phyloP scores from a whole-genome alignment of 2,797 vertebrate species.

The Moxostoma hubbsi region DNA sequence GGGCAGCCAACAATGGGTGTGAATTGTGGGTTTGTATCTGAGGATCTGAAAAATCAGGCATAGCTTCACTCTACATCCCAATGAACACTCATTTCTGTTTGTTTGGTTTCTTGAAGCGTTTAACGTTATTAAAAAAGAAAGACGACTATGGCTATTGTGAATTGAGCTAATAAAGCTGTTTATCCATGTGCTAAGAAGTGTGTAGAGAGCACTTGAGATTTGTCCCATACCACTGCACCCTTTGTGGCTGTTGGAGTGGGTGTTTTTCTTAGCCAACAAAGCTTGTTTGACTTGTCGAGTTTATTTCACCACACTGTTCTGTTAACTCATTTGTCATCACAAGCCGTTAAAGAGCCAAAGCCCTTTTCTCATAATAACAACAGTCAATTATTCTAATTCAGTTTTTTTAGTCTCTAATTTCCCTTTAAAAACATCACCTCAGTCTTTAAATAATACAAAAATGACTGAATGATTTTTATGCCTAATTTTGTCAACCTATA shows the following conservation, averaged over 20 bases:
- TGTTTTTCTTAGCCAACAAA: constrained; percentile 64
- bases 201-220: constrained; percentile 80
- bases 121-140: not conserved
- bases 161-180: constrained; percentile 77
- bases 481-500: constrained; percentile 48
- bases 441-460: constrained; percentile 19
- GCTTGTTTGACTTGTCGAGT: constrained; percentile 60
- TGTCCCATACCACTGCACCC: constrained; percentile 69
- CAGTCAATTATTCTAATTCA: constrained; percentile 48
- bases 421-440: not conserved
- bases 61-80: not conserved
- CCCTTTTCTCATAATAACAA: constrained; percentile 32
- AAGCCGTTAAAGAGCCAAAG: constrained; percentile 57
- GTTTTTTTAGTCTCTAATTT: constrained; percentile 29
- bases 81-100: constrained; percentile 1
- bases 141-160: constrained; percentile 53
- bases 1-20: constrained; percentile 32
- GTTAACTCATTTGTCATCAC: constrained; percentile 60
- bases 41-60: not conserved
- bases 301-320: constrained; percentile 55
- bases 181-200: constrained; percentile 79
- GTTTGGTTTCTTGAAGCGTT: constrained; percentile 26
- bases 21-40: not conserved
- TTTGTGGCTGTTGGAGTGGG: constrained; percentile 63
- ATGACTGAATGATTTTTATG: constrained; percentile 47